These are phyloP conservation scores for Seira ritae DNA, from an alignment of 2,888 invertebrate species.

Conservation along the genomic window DNA sequence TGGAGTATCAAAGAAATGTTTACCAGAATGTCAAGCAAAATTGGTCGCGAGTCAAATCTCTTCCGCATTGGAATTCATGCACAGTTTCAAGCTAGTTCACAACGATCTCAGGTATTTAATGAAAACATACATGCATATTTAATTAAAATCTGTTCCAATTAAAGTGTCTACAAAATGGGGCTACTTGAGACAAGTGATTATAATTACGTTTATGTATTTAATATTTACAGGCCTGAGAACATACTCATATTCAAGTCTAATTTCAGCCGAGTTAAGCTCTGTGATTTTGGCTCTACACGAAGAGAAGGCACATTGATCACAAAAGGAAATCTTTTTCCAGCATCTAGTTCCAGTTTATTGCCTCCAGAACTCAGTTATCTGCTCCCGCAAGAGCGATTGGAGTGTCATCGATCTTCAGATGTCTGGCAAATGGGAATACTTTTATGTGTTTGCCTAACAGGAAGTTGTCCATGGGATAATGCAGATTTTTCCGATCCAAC, in stretches of 20 bases:
- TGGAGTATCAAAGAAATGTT: slow-evolving; percentile 4
- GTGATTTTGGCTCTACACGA: slow-evolving; percentile 39
- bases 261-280: slow-evolving; percentile 37
- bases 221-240: no score
- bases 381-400: slow-evolving; percentile 39
- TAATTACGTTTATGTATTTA: no score
- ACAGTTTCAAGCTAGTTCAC: slow-evolving; percentile 47
- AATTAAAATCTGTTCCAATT: no score
- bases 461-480: slow-evolving; percentile 79
- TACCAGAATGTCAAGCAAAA: slow-evolving; percentile 40
- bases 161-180: no score
- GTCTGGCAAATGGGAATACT: slow-evolving; percentile 87
- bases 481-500: slow-evolving; percentile 85
- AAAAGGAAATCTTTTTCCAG: slow-evolving; percentile 23
- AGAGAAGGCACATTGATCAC: slow-evolving; percentile 24
- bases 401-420: slow-evolving; percentile 77
- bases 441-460: slow-evolving; percentile 80
- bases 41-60: slow-evolving; percentile 24
- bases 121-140: no score
- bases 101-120: no score
- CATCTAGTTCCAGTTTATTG: neutral
- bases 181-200: no score
- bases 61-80: slow-evolving; percentile 50
- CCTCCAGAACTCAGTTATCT: slow-evolving; percentile 32
- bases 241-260: slow-evolving; percentile 44